Evolutionary conservation across 1,140 invertebrate species (phyloP).

Genomic region (Mamestra configurata): DNA sequence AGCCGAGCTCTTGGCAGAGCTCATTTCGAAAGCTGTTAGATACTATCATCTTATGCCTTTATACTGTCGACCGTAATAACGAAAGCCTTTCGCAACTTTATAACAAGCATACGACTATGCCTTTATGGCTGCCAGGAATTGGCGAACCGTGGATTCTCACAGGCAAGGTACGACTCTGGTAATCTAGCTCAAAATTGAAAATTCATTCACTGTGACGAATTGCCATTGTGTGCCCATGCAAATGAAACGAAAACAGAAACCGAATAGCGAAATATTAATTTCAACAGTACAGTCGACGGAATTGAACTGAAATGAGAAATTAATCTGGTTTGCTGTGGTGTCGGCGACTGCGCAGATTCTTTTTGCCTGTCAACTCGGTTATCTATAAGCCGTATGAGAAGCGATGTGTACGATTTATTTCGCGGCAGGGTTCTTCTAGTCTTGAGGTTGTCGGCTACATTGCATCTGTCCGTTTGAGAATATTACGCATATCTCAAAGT

Average conservation of each 20-base stretch:
- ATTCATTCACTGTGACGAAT: constrained; percentile 56
- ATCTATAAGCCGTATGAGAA: constrained; percentile 58
- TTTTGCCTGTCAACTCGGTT: constrained; percentile 60
- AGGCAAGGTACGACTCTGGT: constrained; percentile 14
- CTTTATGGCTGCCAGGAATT: constrained; percentile 18
- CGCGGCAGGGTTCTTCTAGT: constrained; percentile 66
- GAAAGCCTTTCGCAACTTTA: constrained; percentile 29
- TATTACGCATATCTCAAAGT: constrained; percentile 64
- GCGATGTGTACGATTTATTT: constrained; percentile 63
- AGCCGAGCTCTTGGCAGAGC: constrained; percentile 56
- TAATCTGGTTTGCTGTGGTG: constrained; percentile 57
- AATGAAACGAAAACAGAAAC: constrained; percentile 67
- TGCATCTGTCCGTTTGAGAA: constrained; percentile 65
- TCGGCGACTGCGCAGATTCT: constrained; percentile 50
- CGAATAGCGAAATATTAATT: constrained; percentile 60
- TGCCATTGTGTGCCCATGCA: constrained; percentile 51
- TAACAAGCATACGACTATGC: constrained; percentile 15
- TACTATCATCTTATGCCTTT: constrained; percentile 59
- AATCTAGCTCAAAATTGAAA: constrained; percentile 53
- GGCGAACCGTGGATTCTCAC: constrained; percentile 28
- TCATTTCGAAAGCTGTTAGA: constrained; percentile 67
- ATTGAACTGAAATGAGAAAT: constrained; percentile 62
- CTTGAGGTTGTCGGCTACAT: constrained; percentile 61
- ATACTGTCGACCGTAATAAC: constrained; percentile 49
- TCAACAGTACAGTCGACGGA: constrained; percentile 52